phyloP scores from a whole-genome alignment of 1,140 invertebrate species.

The Pseudomyrmex concolor region DNA sequence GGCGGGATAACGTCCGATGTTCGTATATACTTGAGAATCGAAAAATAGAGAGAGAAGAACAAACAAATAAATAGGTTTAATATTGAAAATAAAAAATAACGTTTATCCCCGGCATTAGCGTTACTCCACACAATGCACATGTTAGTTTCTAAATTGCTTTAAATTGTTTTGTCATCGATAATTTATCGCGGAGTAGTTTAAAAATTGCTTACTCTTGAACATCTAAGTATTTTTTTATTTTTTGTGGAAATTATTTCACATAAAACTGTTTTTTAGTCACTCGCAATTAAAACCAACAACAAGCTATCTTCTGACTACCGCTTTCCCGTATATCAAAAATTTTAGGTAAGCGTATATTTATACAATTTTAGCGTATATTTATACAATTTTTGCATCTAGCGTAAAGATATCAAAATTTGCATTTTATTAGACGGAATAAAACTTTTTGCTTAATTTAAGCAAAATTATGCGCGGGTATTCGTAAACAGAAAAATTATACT shows the following conservation, averaged over 20 bases:
- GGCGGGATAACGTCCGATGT: background rate
- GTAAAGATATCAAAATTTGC: background rate
- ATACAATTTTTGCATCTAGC: background rate
- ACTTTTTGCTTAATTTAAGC: background rate
- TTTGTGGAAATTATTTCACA: no score
- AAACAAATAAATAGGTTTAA: background rate
- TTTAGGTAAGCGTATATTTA: background rate
- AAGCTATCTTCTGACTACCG: no score
- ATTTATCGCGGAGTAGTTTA: no score
- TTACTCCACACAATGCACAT: no score
- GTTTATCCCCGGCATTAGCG: no score
- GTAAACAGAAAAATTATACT: slow-evolving; percentile 15
- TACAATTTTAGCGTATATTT: background rate
- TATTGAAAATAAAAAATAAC: background rate
- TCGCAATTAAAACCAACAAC: no score
- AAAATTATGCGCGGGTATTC: background rate
- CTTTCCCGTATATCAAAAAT: no score
- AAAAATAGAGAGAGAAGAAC: background rate
- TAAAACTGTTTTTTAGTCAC: no score
- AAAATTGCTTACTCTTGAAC: no score
- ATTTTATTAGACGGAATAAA: background rate
- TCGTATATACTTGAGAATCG: background rate
- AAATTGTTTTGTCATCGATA: no score
- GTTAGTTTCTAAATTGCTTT: no score
- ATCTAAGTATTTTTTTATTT: no score